phyloP scores from a whole-genome alignment of 2,888 invertebrate genomes.

The Amphipyra tragopoginis region DNA sequence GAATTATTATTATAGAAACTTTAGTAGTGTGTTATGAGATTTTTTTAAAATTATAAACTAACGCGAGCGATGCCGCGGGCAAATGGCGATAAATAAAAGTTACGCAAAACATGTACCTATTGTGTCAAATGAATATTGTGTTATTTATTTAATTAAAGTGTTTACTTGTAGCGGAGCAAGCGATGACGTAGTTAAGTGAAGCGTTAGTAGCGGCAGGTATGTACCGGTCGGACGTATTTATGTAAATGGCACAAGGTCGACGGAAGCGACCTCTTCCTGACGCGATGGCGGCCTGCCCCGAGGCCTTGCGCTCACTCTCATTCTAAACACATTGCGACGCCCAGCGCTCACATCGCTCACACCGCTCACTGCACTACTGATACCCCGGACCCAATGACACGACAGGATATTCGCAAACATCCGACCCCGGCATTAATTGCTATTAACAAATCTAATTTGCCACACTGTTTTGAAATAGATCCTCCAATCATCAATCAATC shows the following conservation, averaged over 20 bases:
- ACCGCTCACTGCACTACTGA: too few species aligned
- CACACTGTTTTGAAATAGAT: background rate
- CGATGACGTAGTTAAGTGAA: constrained; percentile 1
- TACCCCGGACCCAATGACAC: too few species aligned
- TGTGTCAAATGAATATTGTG: too few species aligned
- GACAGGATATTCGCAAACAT: too few species aligned
- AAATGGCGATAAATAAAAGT: too few species aligned
- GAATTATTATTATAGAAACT: too few species aligned
- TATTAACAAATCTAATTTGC: background rate
- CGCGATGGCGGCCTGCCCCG: constrained; percentile 1
- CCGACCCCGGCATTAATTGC: too few species aligned
- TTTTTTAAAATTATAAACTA: too few species aligned
- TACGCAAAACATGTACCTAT: too few species aligned
- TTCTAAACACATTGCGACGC: background rate
- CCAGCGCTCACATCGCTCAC: background rate
- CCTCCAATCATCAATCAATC: background rate
- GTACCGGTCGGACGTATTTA: constrained; percentile 15
- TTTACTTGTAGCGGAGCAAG: constrained; percentile 2
- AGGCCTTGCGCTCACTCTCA: background rate
- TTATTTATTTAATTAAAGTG: background rate
- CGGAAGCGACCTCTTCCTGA: constrained; percentile 20
- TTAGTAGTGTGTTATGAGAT: too few species aligned
- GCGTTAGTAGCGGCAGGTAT: constrained; percentile 6
- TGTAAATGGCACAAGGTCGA: constrained; percentile 44
- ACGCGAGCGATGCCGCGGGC: too few species aligned